phyloP scores from a whole-genome alignment of 2,113 vertebrate genomes.

The Rhodinocichla rosea region DNA sequence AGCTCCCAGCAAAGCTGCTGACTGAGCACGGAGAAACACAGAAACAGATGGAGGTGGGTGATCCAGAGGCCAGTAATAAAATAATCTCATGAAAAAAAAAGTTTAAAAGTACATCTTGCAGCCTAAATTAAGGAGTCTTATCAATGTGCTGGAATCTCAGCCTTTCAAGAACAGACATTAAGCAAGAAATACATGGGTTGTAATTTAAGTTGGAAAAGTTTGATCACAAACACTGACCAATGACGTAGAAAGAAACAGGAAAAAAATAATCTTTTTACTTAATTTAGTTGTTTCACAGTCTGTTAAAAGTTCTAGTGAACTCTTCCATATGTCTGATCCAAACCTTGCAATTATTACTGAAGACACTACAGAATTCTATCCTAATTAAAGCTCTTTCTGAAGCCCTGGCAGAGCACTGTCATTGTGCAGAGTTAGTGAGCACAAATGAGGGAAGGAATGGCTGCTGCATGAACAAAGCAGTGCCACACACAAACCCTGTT shows the following conservation, averaged over 20 bases:
- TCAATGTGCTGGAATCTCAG: background rate
- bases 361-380: background rate
- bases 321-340: conserved; percentile 23
- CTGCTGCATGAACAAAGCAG: background rate
- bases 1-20: background rate
- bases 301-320: conserved; percentile 29
- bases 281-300: conserved; percentile 11
- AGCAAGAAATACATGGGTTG: background rate
- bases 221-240: background rate
- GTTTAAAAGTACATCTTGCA: background rate
- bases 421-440: background rate
- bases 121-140: background rate
- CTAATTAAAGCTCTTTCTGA: conserved; percentile 45
- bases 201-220: background rate
- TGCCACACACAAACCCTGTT: background rate
- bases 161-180: background rate
- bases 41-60: background rate
- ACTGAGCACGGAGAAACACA: background rate
- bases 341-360: conserved; percentile 21
- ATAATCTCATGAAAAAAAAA: background rate
- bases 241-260: background rate
- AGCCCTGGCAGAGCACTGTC: background rate
- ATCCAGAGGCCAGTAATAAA: background rate
- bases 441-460: background rate
- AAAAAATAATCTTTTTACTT: background rate